Evolutionary conservation across 2,113 vertebrate genomes (phyloP), one percentile per base, ranked within the genome.

Genomic region (Grallaria varia): DNA sequence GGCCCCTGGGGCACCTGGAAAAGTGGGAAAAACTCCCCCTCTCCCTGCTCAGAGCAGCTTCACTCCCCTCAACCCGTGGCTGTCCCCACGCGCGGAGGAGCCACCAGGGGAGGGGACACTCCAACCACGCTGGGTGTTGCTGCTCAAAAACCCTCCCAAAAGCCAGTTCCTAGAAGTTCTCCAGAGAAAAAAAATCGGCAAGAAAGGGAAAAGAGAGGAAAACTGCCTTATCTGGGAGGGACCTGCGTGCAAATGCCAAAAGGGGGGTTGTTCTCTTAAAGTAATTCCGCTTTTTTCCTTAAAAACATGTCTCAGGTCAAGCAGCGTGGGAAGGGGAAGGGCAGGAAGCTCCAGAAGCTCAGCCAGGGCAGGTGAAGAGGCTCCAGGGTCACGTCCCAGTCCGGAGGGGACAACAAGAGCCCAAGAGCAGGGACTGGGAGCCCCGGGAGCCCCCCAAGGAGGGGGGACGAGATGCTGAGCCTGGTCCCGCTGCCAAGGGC

Each of bases 11-110:
- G 47, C 1, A 2, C 67, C 9, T 74, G 55, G 37, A 40, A 27
- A 49, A 59, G 5, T 1, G 33, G 40, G 58, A 33, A 22, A 50
- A 77, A 35, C 12, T 3, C 9, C 37, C 39, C 52, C 8, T 66
- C 59, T 39, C 47, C 80, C 40, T 14, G n/a, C 68, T 44, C 35
- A 14, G 25, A 27, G 14, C 33, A 9, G 27, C 16, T 27, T 59
- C 3, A 0, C 5, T 9, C 6, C 40, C 59, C 35, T 45, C 33
- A 3, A 4, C 4, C 39, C 13, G 21, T 1, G 6, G 6, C 13
- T 52, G 80, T 19, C 55, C 52, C 45, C 23, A 22, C 40, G 9
- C 31, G 11, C 0, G 5, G 44, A 2, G 24, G 42, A 50, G 49
- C 33, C 72, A 40, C 45, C 2, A 2, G 1, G n/a, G 47, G 37